Percentiles rank a stretch among this genome's conserved stretches.
phyloP scores from a whole-genome alignment of 2,113 vertebrate species.

The Corynorhinus townsendii region DNA sequence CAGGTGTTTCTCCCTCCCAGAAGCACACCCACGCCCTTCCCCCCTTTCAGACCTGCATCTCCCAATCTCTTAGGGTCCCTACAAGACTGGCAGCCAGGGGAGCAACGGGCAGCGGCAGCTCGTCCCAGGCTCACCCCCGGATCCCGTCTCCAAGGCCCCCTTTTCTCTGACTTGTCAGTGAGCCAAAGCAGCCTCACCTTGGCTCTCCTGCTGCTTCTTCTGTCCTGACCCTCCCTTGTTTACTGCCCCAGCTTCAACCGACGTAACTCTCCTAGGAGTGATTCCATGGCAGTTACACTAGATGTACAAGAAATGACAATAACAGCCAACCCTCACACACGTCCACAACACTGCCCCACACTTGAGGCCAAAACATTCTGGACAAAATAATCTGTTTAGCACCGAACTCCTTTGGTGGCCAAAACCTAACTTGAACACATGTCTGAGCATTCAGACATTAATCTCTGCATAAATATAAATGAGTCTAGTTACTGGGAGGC shows the following conservation, averaged over 20 bases:
- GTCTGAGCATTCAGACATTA: background rate
- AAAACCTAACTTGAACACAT: background rate
- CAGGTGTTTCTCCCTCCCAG: background rate
- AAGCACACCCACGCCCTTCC: background rate
- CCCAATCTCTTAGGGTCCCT: background rate
- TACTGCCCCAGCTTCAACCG: background rate
- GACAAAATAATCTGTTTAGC: background rate
- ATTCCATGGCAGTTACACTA: rapidly evolving
- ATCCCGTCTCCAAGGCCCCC: background rate
- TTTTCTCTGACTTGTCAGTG: background rate
- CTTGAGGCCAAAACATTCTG: background rate
- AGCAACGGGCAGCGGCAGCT: background rate
- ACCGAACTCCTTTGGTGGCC: background rate
- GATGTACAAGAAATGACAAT: background rate
- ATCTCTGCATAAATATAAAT: background rate
- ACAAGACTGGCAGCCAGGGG: background rate
- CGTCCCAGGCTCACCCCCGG: background rate
- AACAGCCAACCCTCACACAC: rapidly evolving
- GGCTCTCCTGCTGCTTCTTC: background rate
- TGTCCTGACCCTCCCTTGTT: background rate
- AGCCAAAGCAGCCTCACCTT: background rate
- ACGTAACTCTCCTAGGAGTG: background rate
- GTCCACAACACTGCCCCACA: too few relatives aligned
- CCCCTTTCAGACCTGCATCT: background rate
- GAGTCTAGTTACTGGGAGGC: background rate